Base-by-base conservation (phyloP, 1,140 invertebrate species). In the Trachymyrmex cornetzi region DNA sequence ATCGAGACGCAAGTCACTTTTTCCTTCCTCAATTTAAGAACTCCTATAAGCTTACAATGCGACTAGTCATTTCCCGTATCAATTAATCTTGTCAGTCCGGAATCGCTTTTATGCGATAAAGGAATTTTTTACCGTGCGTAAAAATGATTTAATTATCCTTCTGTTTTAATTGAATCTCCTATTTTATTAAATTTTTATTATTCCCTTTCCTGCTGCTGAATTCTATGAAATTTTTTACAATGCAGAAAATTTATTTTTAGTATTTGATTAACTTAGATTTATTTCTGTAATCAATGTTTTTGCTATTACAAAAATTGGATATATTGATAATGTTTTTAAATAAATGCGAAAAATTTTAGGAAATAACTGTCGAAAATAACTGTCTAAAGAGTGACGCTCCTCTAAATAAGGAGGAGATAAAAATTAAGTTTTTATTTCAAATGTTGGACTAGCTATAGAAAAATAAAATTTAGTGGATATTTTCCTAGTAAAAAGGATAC, bases 1-100 rank as follows among this genome's bases (percentile, higher is more conserved):
- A 75, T 75, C 80, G 80, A n/a, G 80, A 61, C 80, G 57, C 48
- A 44, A 44, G 69, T 27, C 55, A 74, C 55, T 82, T 75, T 84
- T 84, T 75, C 55, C 55, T 16, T n/a, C 55, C 14, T 75, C 38
- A 24, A 75, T 74, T 84, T 75, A 50, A 57, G 3, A 61, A 75
- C 30, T 50, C 50, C 71, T 57, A 61, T 61, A 11, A 59, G 48
- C 69, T 84, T 38, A 14, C 80, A 61, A 61, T 34, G 38, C 67
- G 22, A 27, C 22, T 11, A 14, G 14, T 71, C 67, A 63, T 74
- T 61, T 74, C 22, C 38, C 67, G 19, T 59, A 48, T 82, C 80
- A 72, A 72, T 82, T 84, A 74, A 84, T 84, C 27, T 50, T 34
- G 16, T 61, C 24, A 22, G 30, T 11, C 6, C 34, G 11, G 3